These are phyloP conservation scores for Cosmopolites sordidus DNA, from an alignment of 2,888 invertebrate genomes.

Conservation along the genomic window DNA sequence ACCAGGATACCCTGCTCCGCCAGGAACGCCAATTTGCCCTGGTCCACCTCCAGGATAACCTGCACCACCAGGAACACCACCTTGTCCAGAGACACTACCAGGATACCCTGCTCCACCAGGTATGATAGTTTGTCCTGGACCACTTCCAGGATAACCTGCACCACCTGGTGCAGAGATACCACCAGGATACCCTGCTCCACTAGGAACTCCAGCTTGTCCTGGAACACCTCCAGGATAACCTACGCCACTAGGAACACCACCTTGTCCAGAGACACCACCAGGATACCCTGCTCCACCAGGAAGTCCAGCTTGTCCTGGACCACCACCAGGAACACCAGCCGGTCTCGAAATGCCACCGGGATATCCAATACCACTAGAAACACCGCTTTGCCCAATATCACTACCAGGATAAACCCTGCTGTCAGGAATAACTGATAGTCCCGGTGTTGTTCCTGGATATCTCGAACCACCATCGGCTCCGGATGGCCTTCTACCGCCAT, in stretches of 20 bases:
- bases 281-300: conserved; percentile 9
- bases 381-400: conserved; percentile 23
- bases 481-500: conserved; percentile 22
- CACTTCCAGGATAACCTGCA: conserved; percentile 1
- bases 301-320: conserved; percentile 7
- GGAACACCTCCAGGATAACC: conserved; percentile 12
- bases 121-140: conserved; percentile 2
- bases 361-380: conserved; percentile 18
- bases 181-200: conserved; percentile 28
- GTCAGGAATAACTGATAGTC: conserved; percentile 17
- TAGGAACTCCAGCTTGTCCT: conserved; percentile 7
- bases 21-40: conserved; percentile 7
- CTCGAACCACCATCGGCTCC: conserved; percentile 23
- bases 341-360: not conserved
- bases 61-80: not conserved
- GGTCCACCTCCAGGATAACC: not conserved
- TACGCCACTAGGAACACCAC: conserved; percentile 20
- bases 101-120: not conserved
- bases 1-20: conserved; percentile 9
- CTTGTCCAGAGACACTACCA: not conserved
- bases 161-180: not conserved
- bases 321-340: not conserved
- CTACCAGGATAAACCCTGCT: conserved; percentile 15
- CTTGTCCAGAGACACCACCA: conserved; percentile 23
- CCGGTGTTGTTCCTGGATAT: conserved; percentile 13